These are phyloP conservation scores for Rhodeus uyekii DNA, from an alignment of 2,797 vertebrate genomes.

Conservation along the genomic window DNA sequence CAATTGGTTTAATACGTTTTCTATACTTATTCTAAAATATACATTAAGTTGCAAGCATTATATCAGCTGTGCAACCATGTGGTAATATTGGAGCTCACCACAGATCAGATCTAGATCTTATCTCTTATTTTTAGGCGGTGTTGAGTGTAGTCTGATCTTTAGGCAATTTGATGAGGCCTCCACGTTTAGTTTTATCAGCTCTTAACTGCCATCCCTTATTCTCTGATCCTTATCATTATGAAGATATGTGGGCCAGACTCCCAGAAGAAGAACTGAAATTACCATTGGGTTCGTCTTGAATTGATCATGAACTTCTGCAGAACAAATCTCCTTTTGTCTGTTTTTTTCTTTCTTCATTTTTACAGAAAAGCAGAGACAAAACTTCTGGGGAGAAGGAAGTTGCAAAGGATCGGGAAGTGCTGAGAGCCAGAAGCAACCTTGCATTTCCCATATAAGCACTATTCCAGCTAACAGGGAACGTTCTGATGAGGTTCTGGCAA, in stretches of 20 bases:
- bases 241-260: conserved; percentile 8
- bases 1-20: too few species aligned
- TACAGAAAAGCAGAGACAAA: neutral
- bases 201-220: conserved; percentile 9
- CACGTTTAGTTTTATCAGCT: conserved; percentile 31
- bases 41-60: neutral
- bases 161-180: conserved; percentile 11
- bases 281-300: neutral
- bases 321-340: neutral
- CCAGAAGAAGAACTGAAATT: neutral
- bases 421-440: neutral
- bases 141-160: conserved; percentile 11
- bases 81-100: neutral
- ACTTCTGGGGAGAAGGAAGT: neutral
- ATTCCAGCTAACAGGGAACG: neutral
- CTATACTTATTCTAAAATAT: neutral
- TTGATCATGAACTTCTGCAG: neutral
- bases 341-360: neutral
- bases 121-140: conserved; percentile 15
- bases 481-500: neutral
- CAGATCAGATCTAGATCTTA: neutral
- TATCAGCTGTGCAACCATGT: neutral
- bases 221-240: conserved; percentile 27
- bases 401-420: neutral
- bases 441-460: neutral